Percentiles rank a stretch among this genome's conserved stretches.
phyloP scores from a whole-genome alignment of 2,888 invertebrate genomes.

The Electrophaes corylata region DNA sequence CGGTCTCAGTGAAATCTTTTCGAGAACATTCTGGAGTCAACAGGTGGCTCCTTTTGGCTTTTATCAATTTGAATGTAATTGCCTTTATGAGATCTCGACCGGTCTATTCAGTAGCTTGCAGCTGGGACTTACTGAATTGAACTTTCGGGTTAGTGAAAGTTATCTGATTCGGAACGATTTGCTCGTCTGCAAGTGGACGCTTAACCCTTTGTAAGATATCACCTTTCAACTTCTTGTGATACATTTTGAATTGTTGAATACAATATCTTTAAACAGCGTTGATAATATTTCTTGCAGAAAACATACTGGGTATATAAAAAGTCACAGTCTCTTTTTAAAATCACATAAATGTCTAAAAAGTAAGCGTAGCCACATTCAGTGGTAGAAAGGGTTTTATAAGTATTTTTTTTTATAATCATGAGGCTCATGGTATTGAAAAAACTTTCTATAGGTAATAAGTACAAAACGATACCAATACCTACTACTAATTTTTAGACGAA shows the following conservation, averaged over 20 bases:
- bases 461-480: no score
- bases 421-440: no score
- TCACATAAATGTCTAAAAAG: no score
- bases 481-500: no score
- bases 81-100: slow-evolving; percentile 50
- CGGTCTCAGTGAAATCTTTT: slow-evolving; percentile 55
- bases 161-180: slow-evolving; percentile 35
- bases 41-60: slow-evolving; percentile 67
- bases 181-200: slow-evolving; percentile 19
- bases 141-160: slow-evolving; percentile 34
- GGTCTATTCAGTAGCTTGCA: slow-evolving; percentile 40
- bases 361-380: no score
- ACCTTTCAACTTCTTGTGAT: slow-evolving; percentile 5
- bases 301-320: no score
- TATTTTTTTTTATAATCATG: no score
- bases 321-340: no score
- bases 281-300: background rate
- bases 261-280: background rate
- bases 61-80: slow-evolving; percentile 76
- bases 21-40: slow-evolving; percentile 64
- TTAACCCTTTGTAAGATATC: slow-evolving; percentile 14
- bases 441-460: no score
- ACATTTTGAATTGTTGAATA: slow-evolving; percentile 8
- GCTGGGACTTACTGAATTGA: slow-evolving; percentile 33
- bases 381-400: no score